A percentile compares a stretch with the other conserved stretches of the same genome.
Conservation (phyloP, 2,113 vertebrate species). For the Nannospalax galili region DNA sequence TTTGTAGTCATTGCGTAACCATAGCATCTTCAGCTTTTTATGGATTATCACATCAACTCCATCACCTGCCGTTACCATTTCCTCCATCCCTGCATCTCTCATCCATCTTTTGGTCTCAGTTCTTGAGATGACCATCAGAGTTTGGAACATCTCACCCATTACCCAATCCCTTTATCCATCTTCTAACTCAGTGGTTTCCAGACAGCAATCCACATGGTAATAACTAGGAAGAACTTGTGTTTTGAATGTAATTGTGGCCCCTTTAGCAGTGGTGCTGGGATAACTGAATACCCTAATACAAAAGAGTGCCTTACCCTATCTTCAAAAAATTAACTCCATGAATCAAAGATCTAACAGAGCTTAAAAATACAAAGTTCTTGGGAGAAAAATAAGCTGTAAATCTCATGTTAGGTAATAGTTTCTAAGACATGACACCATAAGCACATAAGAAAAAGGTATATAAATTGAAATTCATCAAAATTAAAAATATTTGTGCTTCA, state of each 20-base stretch:
- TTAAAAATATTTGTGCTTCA: background rate
- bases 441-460: constrained; percentile 6
- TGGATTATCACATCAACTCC: background rate
- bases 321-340: constrained; percentile 6
- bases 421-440: background rate
- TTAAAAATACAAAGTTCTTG: constrained; percentile 50
- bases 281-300: background rate
- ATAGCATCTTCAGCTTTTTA: background rate
- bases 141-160: background rate
- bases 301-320: background rate
- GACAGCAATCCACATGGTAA: background rate
- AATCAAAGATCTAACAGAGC: background rate
- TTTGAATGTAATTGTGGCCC: background rate
- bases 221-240: background rate
- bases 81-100: background rate
- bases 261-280: background rate
- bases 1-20: background rate
- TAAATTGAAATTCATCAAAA: constrained; percentile 47
- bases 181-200: background rate
- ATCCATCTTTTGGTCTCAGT: background rate
- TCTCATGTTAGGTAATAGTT: constrained; percentile 34
- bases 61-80: background rate
- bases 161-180: background rate
- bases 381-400: constrained; percentile 22
- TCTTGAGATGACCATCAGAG: background rate